These are phyloP conservation scores for Hypothenemus hampei DNA, from an alignment of 1,140 invertebrate genomes.

Conservation along the genomic window DNA sequence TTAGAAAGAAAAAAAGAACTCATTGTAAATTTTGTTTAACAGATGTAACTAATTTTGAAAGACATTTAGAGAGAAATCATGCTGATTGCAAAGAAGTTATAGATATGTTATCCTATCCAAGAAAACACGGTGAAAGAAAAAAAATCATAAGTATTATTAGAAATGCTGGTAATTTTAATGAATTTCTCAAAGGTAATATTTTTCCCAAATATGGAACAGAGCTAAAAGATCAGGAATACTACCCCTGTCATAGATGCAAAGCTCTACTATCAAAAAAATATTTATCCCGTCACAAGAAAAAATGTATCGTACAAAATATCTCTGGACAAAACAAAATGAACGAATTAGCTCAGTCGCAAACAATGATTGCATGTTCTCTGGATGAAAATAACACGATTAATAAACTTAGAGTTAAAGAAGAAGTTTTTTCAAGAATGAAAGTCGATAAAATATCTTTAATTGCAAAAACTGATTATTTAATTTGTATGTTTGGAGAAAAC, in stretches of 20 bases:
- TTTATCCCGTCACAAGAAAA: conserved; percentile 23
- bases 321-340: background rate
- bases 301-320: conserved; percentile 7
- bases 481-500: conserved; percentile 26
- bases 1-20: conserved; percentile 23
- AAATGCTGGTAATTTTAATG: conserved; percentile 19
- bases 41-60: conserved; percentile 29
- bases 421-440: conserved; percentile 31
- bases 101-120: conserved; percentile 27
- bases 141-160: conserved; percentile 18
- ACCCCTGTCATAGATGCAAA: conserved; percentile 25
- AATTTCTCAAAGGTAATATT: conserved; percentile 17
- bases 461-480: conserved; percentile 29
- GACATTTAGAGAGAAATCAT: conserved; percentile 27
- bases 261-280: conserved; percentile 24
- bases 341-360: conserved; percentile 20
- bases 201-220: conserved; percentile 15
- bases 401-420: conserved; percentile 26
- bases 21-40: conserved; percentile 23
- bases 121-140: conserved; percentile 21
- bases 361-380: conserved; percentile 21
- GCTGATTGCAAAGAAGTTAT: conserved; percentile 19
- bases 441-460: conserved; percentile 25
- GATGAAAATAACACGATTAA: conserved; percentile 16
- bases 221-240: conserved; percentile 16